Base-by-base conservation (phyloP, 2,888 invertebrate genomes). In the Pantelozetes paolii region DNA sequence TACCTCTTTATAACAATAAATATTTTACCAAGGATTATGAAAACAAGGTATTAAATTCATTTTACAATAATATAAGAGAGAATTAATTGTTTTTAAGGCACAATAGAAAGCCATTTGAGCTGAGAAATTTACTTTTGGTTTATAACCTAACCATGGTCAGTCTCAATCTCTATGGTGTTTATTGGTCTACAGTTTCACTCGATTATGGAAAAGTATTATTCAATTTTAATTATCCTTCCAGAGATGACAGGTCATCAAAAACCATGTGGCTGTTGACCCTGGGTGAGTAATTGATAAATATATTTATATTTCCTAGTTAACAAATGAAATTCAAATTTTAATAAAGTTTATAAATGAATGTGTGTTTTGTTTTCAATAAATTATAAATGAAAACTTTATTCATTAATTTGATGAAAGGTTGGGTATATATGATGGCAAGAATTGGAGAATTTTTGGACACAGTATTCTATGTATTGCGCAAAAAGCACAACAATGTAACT, bases 11-110 rank as follows among this genome's bases (percentile, higher is more conserved):
- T 73, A 3, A 67, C 40, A 15, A 13, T 3, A 30, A 9, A 15
- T 9, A 18, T 73, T 2, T 42, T 64, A 1, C 67, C 69, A 5
- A 3, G 18, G 8, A 54, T 45, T 20, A 73, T 73, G 73, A 73
- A 36, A 18, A 67, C 67, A 1, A 59, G 59, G 59, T 59, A 23
- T 59, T 50, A 2, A 20, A 8, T 6, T 8, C 8, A 20, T 50
- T 50, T 9, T 5, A 20, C 50, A 20, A n/a, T 20, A 50, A 9
- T 2, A n/a, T 8, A 50, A 6, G 6, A 20, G 1, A 3, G n/a
- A n/a, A 2, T n/a, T 1, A 20, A 50, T 20, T 20, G 20, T 23
- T 28, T 59, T 28, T 59, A 11, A 42, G 11, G 45, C 45, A 42
- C 9, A 13, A 28, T 15, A 59, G 59, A 23, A 32, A 59, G 23